phyloP scores from a whole-genome alignment of 2,113 vertebrate genomes.

The Heterotis niloticus region DNA sequence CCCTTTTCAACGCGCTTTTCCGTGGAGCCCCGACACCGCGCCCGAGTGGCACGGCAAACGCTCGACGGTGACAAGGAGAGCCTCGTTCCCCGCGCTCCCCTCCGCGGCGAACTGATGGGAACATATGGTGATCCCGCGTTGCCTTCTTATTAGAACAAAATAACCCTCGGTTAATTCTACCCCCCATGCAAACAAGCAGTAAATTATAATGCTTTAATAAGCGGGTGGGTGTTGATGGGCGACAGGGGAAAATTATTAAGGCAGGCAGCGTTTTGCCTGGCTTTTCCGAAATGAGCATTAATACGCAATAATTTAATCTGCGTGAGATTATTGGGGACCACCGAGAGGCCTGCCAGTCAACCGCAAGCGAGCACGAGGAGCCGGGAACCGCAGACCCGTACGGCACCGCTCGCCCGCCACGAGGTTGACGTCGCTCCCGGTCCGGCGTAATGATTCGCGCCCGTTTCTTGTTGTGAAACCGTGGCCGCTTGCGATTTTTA shows the following conservation, averaged over 20 bases:
- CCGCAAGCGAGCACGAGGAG: background rate
- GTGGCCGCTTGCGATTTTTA: no score
- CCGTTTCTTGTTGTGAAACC: no score
- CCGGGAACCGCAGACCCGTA: background rate
- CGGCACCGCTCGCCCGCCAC: background rate
- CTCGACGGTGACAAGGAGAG: background rate
- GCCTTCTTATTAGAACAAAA: slow-evolving; percentile 18
- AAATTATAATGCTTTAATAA: slow-evolving; percentile 25
- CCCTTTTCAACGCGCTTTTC: background rate
- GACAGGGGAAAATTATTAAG: slow-evolving; percentile 1
- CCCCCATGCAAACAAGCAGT: slow-evolving; percentile 16
- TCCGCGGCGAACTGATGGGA: background rate
- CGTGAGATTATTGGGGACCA: slow-evolving; percentile 1
- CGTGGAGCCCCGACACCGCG: no score
- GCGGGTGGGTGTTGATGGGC: slow-evolving; percentile 8
- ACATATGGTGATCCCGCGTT: slow-evolving; percentile 12
- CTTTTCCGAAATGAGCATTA: background rate
- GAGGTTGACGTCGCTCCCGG: no score
- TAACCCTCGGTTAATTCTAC: slow-evolving; percentile 23
- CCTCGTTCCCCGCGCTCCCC: background rate
- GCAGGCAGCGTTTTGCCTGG: background rate
- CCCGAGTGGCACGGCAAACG: background rate
- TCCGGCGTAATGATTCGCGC: no score
- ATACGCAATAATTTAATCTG: background rate
- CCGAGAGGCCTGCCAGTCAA: background rate